Base-by-base conservation (phyloP, 2,888 invertebrate species). In the Xestobium rufovillosum region DNA sequence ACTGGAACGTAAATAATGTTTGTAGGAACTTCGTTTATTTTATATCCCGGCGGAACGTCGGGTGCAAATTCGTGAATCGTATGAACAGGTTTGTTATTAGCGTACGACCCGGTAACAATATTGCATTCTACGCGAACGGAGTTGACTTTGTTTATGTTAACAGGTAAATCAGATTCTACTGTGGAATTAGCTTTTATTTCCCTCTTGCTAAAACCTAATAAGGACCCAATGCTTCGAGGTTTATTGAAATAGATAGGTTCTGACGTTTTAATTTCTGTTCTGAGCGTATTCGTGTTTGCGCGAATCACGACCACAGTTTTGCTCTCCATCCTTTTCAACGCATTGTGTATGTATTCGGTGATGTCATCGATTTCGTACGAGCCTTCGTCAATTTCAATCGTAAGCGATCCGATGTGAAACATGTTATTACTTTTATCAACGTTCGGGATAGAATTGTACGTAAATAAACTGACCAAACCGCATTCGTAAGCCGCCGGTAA, bases 51-150 rank as follows among this genome's bases (percentile, higher is more conserved):
- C 19, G 44, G 39, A 23, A 53, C 52, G 26, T 44, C 42, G 3
- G 52, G 51, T 12, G 51, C 56, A 48, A 61, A 60, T 46, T 57
- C 51, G 42, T 62, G 55, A 32, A 61, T 45, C 8, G n/a, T n/a
- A n/a, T n/a, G n/a, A n/a, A n/a, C n/a, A n/a, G n/a, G n/a, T n/a
- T n/a, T n/a, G n/a, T n/a, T n/a, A n/a, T n/a, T n/a, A n/a, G n/a
- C n/a, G n/a, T n/a, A n/a, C n/a, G n/a, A n/a, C n/a, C n/a, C n/a
- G n/a, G n/a, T n/a, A n/a, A n/a, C n/a, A n/a, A n/a, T n/a, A n/a
- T n/a, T n/a, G n/a, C n/a, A n/a, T n/a, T 57, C 53, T 15, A 57
- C 41, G 23, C 49, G 36, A 14, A 57, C 37, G 2, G 41, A 36
- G 39, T 55, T 56, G 9, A 59, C 44, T 33, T 51, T 54, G 23